Conservation (phyloP, 2,113 vertebrate genomes). For the Apeltes quadracus region DNA sequence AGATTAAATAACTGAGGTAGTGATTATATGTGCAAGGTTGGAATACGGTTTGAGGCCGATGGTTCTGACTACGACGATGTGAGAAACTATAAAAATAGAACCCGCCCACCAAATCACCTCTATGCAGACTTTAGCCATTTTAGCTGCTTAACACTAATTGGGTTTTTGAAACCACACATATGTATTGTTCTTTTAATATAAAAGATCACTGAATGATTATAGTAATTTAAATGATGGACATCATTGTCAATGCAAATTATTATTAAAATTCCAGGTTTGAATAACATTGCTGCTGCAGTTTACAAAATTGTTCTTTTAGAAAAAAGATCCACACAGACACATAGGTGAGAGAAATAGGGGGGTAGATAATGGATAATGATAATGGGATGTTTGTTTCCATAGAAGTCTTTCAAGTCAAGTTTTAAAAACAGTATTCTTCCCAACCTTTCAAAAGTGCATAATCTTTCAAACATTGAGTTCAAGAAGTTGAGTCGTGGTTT, state of each 20-base stretch:
- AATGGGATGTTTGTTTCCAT: neutral
- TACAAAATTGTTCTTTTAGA: neutral
- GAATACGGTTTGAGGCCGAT: constrained; percentile 42
- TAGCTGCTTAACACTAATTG: neutral
- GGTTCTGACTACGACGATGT: constrained; percentile 34
- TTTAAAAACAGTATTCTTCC: neutral
- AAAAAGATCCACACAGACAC: neutral
- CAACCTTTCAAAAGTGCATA: neutral
- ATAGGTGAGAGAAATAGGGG: neutral
- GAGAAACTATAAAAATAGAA: neutral
- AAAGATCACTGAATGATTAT: neutral
- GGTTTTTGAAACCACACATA: neutral
- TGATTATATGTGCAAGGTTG: constrained; percentile 29
- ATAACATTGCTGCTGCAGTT: neutral
- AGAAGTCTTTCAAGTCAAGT: neutral
- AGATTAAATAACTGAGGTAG: constrained; percentile 35
- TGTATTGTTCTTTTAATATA: neutral
- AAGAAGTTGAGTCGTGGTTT: neutral
- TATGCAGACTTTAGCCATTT: neutral
- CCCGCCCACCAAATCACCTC: neutral
- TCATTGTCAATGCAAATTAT: neutral
- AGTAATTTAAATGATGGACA: neutral
- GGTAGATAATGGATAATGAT: too few species aligned
- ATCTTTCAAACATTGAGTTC: neutral
- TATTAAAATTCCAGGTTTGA: neutral